These are phyloP conservation scores for Ophraella communa DNA, from an alignment of 2,888 invertebrate species.

Conservation along the genomic window DNA sequence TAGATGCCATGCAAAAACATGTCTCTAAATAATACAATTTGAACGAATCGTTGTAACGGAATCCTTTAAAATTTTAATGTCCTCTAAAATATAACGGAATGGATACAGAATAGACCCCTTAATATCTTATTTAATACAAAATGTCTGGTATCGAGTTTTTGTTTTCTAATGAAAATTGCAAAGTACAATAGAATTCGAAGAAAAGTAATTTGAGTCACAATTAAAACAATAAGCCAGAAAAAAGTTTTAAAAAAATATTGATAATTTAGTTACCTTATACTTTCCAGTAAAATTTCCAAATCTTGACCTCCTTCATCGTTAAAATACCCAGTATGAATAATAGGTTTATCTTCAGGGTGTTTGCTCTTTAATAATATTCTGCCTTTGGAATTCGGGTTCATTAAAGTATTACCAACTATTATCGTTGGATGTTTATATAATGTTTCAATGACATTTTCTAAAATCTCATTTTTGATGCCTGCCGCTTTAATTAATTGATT, in stretches of 20 bases:
- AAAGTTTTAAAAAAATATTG: not conserved
- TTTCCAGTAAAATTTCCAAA: slow-evolving; percentile 67
- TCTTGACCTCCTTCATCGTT: slow-evolving; percentile 72
- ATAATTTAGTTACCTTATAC: slow-evolving; percentile 65
- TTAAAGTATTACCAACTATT: slow-evolving; percentile 56
- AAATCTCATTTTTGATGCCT: slow-evolving; percentile 71
- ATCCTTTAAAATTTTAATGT: too few species aligned
- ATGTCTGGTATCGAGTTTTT: too few species aligned
- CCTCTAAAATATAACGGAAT: too few species aligned
- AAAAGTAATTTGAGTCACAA: too few species aligned
- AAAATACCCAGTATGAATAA: slow-evolving; percentile 88
- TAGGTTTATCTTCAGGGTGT: slow-evolving; percentile 75
- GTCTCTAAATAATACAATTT: too few species aligned
- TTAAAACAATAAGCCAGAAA: too few species aligned
- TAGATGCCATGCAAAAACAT: too few species aligned
- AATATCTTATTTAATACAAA: too few species aligned
- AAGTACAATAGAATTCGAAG: too few species aligned
- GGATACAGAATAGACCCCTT: too few species aligned
- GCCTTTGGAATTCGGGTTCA: slow-evolving; percentile 77
- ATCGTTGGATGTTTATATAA: slow-evolving; percentile 63
- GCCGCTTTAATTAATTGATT: slow-evolving; percentile 64
- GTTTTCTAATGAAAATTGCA: too few species aligned
- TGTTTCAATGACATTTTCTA: slow-evolving; percentile 74
- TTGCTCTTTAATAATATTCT: slow-evolving; percentile 70
- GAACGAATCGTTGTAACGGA: too few species aligned